Evolutionary conservation across 2,888 invertebrate species (phyloP).

Genomic region (Brachyptera risi): DNA sequence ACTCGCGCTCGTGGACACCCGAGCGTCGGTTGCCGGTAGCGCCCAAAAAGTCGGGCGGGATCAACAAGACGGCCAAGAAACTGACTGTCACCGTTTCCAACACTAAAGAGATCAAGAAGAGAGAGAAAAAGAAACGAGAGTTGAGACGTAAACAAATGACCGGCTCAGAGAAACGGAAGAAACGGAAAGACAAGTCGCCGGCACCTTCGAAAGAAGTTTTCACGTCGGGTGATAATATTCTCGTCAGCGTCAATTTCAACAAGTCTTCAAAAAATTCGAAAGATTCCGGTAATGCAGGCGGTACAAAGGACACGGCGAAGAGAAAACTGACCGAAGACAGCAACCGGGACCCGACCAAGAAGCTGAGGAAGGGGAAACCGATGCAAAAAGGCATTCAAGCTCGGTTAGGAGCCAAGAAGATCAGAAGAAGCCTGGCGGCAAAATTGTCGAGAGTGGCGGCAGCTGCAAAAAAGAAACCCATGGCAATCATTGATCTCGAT

Average conservation of each 20-base stretch:
- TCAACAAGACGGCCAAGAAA: slow-evolving; percentile 47
- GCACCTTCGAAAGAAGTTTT: slow-evolving; percentile 84
- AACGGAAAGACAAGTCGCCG: slow-evolving; percentile 45
- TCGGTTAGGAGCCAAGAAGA: slow-evolving; percentile 31
- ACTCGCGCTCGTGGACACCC: slow-evolving; percentile 36
- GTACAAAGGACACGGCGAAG: slow-evolving; percentile 29
- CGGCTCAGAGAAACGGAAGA: slow-evolving; percentile 35
- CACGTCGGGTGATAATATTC: slow-evolving; percentile 87
- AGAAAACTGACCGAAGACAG: slow-evolving; percentile 39
- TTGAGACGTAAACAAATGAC: slow-evolving; percentile 43
- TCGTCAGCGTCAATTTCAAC: slow-evolving; percentile 88
- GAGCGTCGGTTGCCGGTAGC: slow-evolving; percentile 29
- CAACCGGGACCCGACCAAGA: slow-evolving; percentile 40
- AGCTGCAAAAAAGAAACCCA: slow-evolving; percentile 60
- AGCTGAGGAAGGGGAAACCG: slow-evolving; percentile 43
- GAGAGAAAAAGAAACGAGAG: slow-evolving; percentile 40
- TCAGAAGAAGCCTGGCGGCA: slow-evolving; percentile 36
- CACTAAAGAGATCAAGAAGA: slow-evolving; percentile 45
- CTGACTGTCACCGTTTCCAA: slow-evolving; percentile 57
- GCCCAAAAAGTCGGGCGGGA: slow-evolving; percentile 21
- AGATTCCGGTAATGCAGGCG: slow-evolving; percentile 43
- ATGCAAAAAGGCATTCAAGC: slow-evolving; percentile 38
- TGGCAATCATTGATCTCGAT: slow-evolving; percentile 81
- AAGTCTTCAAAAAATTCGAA: slow-evolving; percentile 40
- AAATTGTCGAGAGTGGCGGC: slow-evolving; percentile 41